Evolutionary conservation across 2,797 vertebrate genomes (phyloP).

Genomic region (Psittacula derbiana): DNA sequence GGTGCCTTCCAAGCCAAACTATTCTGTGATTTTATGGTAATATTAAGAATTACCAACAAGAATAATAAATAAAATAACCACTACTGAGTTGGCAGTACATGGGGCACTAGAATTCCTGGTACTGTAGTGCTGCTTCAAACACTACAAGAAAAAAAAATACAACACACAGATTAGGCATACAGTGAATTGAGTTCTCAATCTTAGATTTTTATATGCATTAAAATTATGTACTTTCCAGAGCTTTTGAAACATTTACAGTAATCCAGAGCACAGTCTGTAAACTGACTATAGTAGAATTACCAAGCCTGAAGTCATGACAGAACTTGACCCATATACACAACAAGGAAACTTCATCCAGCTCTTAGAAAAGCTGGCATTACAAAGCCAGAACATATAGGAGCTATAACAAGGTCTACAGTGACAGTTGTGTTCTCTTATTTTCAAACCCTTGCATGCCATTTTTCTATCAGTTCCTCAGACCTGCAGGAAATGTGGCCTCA

Average conservation of each 20-base stretch:
- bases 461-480: not conserved
- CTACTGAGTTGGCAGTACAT: not conserved
- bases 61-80: not conserved
- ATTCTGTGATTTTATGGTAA: not conserved
- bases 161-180: not conserved
- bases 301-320: not conserved
- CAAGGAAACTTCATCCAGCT: not conserved
- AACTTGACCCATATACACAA: fast-evolving
- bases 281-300: not conserved
- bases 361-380: not conserved
- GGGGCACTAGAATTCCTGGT: not conserved
- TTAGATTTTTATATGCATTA: not conserved
- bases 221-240: not conserved
- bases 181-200: not conserved
- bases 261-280: not conserved
- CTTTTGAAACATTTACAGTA: not conserved
- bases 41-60: not conserved
- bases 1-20: not conserved
- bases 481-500: not conserved
- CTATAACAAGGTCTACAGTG: not conserved
- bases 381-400: not conserved
- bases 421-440: not conserved
- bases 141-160: not conserved
- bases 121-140: not conserved
- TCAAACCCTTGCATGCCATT: not conserved